Evolutionary conservation across 2,888 invertebrate species (phyloP).

Genomic region (Erpobdella octoculata): DNA sequence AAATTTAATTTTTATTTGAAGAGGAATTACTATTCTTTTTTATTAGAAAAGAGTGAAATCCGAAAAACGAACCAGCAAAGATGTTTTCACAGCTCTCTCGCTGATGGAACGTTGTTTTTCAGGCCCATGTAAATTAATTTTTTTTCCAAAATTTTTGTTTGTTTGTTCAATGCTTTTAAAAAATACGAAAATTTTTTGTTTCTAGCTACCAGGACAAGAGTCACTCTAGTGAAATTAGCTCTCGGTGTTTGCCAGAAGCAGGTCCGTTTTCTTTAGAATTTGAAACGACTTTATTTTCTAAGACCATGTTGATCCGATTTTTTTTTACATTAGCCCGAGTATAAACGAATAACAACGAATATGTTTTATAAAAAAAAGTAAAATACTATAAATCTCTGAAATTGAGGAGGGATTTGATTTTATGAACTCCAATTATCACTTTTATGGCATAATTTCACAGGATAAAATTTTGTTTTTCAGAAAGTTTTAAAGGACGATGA

Average conservation of each 20-base stretch:
- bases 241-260: constrained; percentile 63
- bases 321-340: too few relatives aligned
- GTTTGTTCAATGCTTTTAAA: not conserved
- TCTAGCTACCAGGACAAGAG: constrained; percentile 58
- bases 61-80: constrained; percentile 48
- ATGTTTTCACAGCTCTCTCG: constrained; percentile 64
- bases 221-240: constrained; percentile 63
- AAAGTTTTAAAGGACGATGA: constrained; percentile 59
- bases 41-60: constrained; percentile 49
- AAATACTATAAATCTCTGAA: constrained; percentile 1
- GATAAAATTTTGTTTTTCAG: constrained; percentile 36
- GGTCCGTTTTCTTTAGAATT: constrained; percentile 52
- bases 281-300: too few relatives aligned
- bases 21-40: too few relatives aligned
- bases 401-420: constrained; percentile 14
- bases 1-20: too few relatives aligned
- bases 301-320: too few relatives aligned
- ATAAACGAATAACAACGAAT: too few relatives aligned
- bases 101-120: constrained; percentile 57
- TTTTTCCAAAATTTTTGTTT: not conserved
- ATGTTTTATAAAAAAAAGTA: not conserved
- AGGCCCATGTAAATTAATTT: constrained; percentile 46
- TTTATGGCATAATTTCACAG: constrained; percentile 2
- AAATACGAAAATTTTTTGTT: not conserved
- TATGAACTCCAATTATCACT: too few relatives aligned